Evolutionary conservation across 2,797 vertebrate species (phyloP).

Genomic region (Tiaroga cobitis): DNA sequence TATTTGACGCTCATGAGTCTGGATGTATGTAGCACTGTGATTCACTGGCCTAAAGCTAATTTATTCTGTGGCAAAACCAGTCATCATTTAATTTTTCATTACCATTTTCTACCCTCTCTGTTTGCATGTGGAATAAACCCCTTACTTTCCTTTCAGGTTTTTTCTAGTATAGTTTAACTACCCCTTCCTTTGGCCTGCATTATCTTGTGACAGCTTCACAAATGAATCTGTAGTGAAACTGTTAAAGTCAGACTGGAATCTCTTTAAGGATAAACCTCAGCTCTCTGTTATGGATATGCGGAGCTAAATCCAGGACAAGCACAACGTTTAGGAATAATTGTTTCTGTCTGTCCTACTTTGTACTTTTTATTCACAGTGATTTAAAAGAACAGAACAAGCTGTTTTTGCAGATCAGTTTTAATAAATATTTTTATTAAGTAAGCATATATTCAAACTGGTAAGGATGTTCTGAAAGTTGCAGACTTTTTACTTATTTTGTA

Average conservation of each 20-base stretch:
- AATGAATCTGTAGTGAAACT: neutral
- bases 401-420: neutral
- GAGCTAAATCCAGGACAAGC: neutral
- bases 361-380: neutral
- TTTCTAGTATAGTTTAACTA: neutral
- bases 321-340: neutral
- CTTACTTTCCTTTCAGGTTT: neutral
- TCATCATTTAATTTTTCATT: neutral
- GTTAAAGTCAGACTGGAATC: neutral
- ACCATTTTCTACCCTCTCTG: neutral
- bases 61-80: neutral
- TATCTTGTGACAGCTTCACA: neutral
- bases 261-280: neutral
- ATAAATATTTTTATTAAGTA: neutral
- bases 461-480: neutral
- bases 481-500: neutral
- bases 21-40: slow-evolving; percentile 21
- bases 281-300: neutral
- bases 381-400: neutral
- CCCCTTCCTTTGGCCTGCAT: neutral
- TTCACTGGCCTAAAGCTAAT: neutral
- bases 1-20: neutral
- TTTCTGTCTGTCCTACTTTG: neutral
- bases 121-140: neutral
- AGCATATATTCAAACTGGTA: neutral